Percentiles rank a stretch among this genome's conserved stretches.
Evolutionary conservation across 1,140 invertebrate genomes (phyloP).

Genomic region (Drosophila albomicans): DNA sequence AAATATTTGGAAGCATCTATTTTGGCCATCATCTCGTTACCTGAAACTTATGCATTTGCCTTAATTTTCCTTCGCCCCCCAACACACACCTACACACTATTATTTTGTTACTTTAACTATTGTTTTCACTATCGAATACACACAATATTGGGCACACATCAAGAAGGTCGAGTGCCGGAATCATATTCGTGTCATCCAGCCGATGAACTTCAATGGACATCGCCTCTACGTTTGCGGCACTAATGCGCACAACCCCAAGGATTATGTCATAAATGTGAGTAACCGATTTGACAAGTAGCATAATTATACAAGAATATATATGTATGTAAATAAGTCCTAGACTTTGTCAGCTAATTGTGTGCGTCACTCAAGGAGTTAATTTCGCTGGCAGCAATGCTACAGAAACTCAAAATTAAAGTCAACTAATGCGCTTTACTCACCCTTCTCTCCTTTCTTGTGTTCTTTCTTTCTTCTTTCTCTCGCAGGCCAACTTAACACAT

Average conservation of each 20-base stretch:
- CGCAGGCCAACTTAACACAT: slow-evolving; percentile 89
- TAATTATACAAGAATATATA: background rate
- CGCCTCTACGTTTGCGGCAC: slow-evolving; percentile 93
- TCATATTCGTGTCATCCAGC: slow-evolving; percentile 93
- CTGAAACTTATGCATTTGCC: slow-evolving; percentile 53
- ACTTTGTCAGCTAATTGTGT: slow-evolving; percentile 65
- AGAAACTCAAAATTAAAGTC: slow-evolving; percentile 69
- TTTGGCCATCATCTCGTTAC: slow-evolving; percentile 40
- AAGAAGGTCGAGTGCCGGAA: slow-evolving; percentile 94
- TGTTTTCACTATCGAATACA: slow-evolving; percentile 39
- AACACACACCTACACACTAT: slow-evolving; percentile 38
- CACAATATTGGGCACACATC: slow-evolving; percentile 49
- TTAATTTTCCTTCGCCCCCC: slow-evolving; percentile 29
- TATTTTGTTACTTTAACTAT: slow-evolving; percentile 45
- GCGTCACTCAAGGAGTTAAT: slow-evolving; percentile 64
- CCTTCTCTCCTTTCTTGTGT: background rate
- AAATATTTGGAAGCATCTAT: slow-evolving; percentile 39
- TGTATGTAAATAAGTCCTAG: slow-evolving; percentile 3
- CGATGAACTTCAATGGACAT: slow-evolving; percentile 90
- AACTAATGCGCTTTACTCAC: slow-evolving; percentile 68
- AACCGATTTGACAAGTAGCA: slow-evolving; percentile 1
- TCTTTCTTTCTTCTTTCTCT: background rate
- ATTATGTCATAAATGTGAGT: slow-evolving; percentile 94
- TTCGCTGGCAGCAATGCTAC: slow-evolving; percentile 27
- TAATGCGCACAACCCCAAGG: slow-evolving; percentile 94